These are phyloP conservation scores for Xylocopa sonorina DNA, from an alignment of 1,140 invertebrate genomes.

Conservation along the genomic window DNA sequence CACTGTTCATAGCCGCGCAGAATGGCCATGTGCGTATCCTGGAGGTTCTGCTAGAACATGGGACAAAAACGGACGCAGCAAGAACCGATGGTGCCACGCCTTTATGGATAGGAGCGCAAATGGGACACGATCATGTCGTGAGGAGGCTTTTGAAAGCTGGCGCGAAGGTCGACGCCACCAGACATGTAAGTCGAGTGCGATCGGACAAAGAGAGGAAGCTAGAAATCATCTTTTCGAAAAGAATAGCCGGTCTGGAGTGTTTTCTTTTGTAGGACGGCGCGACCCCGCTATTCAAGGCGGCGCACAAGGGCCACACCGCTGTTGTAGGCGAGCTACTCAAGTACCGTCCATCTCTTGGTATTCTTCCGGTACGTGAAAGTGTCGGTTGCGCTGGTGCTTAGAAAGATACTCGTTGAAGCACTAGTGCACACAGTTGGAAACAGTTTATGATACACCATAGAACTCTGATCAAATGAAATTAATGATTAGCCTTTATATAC, in stretches of 20 bases:
- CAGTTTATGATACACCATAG: too few species aligned
- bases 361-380: conserved; percentile 88
- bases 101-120: conserved; percentile 96
- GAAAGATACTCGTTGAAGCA: too few species aligned
- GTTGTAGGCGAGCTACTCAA: conserved; percentile 93
- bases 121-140: conserved; percentile 93
- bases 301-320: conserved; percentile 94
- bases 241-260: not conserved
- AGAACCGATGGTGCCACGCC: conserved; percentile 93
- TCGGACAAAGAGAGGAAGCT: conserved; percentile 15
- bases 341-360: conserved; percentile 89
- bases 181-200: conserved; percentile 85
- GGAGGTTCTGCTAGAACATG: conserved; percentile 86
- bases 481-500: too few species aligned
- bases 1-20: conserved; percentile 94
- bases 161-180: conserved; percentile 89
- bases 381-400: not conserved
- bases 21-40: conserved; percentile 93
- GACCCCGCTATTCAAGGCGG: conserved; percentile 95
- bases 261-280: conserved; percentile 89
- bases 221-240: conserved; percentile 13
- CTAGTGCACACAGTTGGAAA: not conserved
- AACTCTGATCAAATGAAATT: too few species aligned
- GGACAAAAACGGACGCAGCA: conserved; percentile 87
- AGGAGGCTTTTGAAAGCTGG: conserved; percentile 88